These are phyloP conservation scores for Synodontis membranacea DNA, from an alignment of 2,113 vertebrate genomes.

Conservation along the genomic window DNA sequence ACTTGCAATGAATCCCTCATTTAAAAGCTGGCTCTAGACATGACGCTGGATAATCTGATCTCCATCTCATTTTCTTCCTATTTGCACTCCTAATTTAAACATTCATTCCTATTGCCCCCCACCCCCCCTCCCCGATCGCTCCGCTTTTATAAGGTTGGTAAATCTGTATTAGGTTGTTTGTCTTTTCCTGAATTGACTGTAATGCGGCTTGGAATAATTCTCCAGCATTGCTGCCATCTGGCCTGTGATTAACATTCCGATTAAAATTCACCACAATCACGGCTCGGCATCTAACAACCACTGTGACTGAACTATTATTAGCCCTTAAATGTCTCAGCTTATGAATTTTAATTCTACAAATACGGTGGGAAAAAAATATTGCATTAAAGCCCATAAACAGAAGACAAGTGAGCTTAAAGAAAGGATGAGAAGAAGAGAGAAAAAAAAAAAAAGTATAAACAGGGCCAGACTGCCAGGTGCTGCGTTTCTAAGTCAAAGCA, in stretches of 20 bases:
- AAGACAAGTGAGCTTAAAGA: background rate
- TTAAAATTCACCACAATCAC: constrained; percentile 63
- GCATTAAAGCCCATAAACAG: constrained; percentile 18
- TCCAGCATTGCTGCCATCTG: constrained; percentile 63
- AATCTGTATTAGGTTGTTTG: constrained; percentile 66
- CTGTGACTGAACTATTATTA: constrained; percentile 53
- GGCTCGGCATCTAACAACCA: constrained; percentile 59
- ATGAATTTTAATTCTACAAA: constrained; percentile 48
- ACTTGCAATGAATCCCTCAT: constrained; percentile 70
- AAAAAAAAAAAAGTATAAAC: background rate
- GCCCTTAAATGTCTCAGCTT: constrained; percentile 29
- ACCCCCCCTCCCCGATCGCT: constrained; percentile 60
- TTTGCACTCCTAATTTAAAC: constrained; percentile 68
- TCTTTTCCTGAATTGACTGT: constrained; percentile 62
- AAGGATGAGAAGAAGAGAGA: background rate
- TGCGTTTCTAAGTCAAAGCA: background rate
- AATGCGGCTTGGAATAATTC: constrained; percentile 61
- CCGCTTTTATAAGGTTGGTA: constrained; percentile 64
- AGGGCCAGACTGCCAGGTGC: background rate
- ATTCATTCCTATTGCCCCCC: constrained; percentile 55
- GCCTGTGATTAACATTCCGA: constrained; percentile 66
- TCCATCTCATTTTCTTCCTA: constrained; percentile 40
- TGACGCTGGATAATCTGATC: constrained; percentile 76
- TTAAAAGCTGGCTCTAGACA: constrained; percentile 75
- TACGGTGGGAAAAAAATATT: constrained; percentile 8